A percentile compares a stretch with the other conserved stretches of the same genome.
Conservation (phyloP, 2,888 invertebrate species). For the Chromoteleia sp. region DNA sequence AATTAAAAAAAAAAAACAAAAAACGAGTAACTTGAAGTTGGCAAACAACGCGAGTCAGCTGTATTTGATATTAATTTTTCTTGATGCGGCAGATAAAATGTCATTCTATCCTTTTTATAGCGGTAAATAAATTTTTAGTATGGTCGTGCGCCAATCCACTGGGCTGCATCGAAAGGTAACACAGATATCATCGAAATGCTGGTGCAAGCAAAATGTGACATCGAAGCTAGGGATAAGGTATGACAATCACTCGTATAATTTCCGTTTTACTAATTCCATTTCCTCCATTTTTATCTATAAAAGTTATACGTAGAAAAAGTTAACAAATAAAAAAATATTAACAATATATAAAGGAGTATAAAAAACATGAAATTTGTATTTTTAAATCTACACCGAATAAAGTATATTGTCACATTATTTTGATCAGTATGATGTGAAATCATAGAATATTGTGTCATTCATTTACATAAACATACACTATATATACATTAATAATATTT, state of each 20-base stretch:
- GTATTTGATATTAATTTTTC: constrained; percentile 11
- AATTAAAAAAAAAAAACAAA: neutral
- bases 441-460: too few species aligned
- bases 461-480: too few species aligned
- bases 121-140: constrained; percentile 85
- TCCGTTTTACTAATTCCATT: neutral
- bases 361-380: too few species aligned
- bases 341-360: too few species aligned
- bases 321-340: too few species aligned
- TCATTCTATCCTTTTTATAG: constrained; percentile 8
- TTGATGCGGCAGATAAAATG: constrained; percentile 1
- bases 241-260: constrained; percentile 8
- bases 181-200: constrained; percentile 90
- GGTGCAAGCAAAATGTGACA: constrained; percentile 90
- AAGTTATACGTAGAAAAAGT: neutral
- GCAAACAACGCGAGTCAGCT: neutral
- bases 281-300: neutral
- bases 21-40: neutral
- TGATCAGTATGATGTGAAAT: too few species aligned
- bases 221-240: constrained; percentile 91
- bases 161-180: constrained; percentile 91
- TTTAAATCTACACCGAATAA: too few species aligned
- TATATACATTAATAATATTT: too few species aligned
- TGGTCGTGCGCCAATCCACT: constrained; percentile 90
- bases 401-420: too few species aligned